Evolutionary conservation across 92 coral and sea anemone genomes (phyloP), one percentile per base, ranked within the genome.

Genomic region (Desmophyllum pertusum): DNA sequence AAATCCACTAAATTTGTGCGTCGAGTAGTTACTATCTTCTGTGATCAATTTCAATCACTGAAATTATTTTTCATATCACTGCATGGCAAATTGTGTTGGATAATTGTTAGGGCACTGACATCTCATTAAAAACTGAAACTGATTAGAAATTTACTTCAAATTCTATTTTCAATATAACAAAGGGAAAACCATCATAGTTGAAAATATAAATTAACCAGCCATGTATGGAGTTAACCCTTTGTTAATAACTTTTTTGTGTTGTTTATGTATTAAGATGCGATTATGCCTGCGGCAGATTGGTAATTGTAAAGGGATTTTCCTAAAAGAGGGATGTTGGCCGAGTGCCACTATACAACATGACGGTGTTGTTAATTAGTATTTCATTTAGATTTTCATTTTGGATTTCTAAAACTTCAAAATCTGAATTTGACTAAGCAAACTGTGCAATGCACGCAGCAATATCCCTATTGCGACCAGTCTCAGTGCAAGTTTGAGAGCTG

Each of bases 351-450:
- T 52, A 3, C 31, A 33, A 4, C 45, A 75, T 52, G 45, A 33
- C 66, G 17, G 15, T 75, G 79, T 30, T 37, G 10, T 52, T 52
- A 31, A 52, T 37, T 66, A 75, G 65, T 33, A n/a, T 50, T 33
- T 18, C 27, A 11, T 53, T 30, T 19, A 75, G 79, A 75, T 75
- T 75, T 25, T 50, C 39, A 25, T 51, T 51, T 75, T 52, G 61
- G 66, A 75, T 75, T 75, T 52, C 31, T 25, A 73, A 73, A 39
- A 27, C 14, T 18, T 19, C 40, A 30, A 17, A 30, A 33, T 73
- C 63, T 29, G 29, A 10, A 67, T 67, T 67, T 67, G 8, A 19
- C 40, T 23, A 33, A 67, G 18, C 45, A 67, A 18, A 35, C 45
- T 36, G 8, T 18, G 17, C 1, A 10, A 35, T 37, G 27, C 46